phyloP scores from a whole-genome alignment of 2,797 vertebrate species.

The Malacoctenus gilli region DNA sequence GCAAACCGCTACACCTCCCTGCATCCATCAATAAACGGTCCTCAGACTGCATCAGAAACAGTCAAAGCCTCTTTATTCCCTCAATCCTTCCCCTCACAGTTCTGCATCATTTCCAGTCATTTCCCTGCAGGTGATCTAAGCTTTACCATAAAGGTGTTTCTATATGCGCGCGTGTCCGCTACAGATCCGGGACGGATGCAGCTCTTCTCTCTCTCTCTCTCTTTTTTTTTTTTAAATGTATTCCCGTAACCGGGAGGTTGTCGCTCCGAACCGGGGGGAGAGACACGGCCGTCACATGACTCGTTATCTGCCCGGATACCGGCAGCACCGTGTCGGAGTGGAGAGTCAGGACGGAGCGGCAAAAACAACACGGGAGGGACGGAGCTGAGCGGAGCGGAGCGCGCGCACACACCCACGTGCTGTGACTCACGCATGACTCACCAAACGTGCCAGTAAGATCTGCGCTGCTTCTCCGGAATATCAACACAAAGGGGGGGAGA shows the following conservation, averaged over 20 bases:
- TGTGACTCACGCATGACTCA: slow-evolving; percentile 78
- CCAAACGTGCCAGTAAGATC: slow-evolving; percentile 75
- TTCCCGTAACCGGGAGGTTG: slow-evolving; percentile 53
- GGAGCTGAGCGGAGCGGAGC: slow-evolving; percentile 56
- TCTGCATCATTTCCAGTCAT: too few species aligned
- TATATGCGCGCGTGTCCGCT: too few species aligned
- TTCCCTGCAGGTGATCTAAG: too few species aligned
- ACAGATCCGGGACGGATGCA: too few species aligned
- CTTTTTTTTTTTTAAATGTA: too few species aligned
- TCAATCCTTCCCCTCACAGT: too few species aligned
- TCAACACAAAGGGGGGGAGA: slow-evolving; percentile 7
- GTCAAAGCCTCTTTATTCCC: too few species aligned
- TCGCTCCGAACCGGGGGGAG: slow-evolving; percentile 34
- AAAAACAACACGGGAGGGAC: slow-evolving; percentile 53
- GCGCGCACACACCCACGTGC: slow-evolving; percentile 68
- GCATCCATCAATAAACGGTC: too few species aligned
- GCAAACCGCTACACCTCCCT: too few species aligned
- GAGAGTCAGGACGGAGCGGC: slow-evolving; percentile 44
- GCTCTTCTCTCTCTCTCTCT: too few species aligned
- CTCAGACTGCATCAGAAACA: too few species aligned
- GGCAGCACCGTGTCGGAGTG: slow-evolving; percentile 29
- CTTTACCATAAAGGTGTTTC: too few species aligned
- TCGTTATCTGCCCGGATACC: slow-evolving; percentile 76
- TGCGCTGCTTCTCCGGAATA: slow-evolving; percentile 57
- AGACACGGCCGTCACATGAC: slow-evolving; percentile 65